A percentile compares a stretch with the other conserved stretches of the same genome.
These are phyloP conservation scores for Cacoxenus indagator DNA, from an alignment of 2,888 invertebrate species.

Conservation along the genomic window DNA sequence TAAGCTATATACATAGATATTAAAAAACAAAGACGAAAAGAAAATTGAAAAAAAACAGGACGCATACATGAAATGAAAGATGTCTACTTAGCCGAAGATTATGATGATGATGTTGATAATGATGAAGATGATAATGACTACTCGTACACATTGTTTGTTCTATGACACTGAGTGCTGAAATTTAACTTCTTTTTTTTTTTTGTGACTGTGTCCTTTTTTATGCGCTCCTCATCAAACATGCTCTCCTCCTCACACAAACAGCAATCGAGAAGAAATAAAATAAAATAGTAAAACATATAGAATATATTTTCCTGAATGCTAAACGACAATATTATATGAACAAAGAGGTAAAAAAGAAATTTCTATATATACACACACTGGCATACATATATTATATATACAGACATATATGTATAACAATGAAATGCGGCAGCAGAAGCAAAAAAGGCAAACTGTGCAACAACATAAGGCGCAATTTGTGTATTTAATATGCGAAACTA, in stretches of 20 bases:
- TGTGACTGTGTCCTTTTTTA: neutral
- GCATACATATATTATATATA: constrained; percentile 35
- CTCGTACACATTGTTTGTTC: neutral
- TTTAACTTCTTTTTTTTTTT: neutral
- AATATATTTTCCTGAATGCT: constrained; percentile 60
- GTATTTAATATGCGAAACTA: constrained; percentile 14
- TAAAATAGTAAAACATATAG: constrained; percentile 39
- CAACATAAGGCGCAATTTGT: constrained; percentile 1
- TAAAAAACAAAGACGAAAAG: neutral
- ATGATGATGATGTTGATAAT: too few relatives aligned
- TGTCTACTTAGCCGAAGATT: too few relatives aligned
- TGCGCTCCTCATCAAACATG: neutral
- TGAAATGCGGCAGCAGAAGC: neutral
- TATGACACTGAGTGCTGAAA: neutral
- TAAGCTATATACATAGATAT: constrained; percentile 5
- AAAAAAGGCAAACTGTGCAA: neutral
- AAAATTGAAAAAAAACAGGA: neutral
- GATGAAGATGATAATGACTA: neutral
- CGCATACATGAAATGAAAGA: too few relatives aligned
- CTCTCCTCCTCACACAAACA: neutral
- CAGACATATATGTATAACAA: constrained; percentile 12
- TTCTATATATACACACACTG: constrained; percentile 27
- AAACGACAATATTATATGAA: constrained; percentile 62
- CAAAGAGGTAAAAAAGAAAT: constrained; percentile 26
- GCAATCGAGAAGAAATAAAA: neutral